Evolutionary conservation across 2,888 invertebrate species (phyloP), one percentile per base, ranked within the genome.

Genomic region (Dolomedes plantarius): DNA sequence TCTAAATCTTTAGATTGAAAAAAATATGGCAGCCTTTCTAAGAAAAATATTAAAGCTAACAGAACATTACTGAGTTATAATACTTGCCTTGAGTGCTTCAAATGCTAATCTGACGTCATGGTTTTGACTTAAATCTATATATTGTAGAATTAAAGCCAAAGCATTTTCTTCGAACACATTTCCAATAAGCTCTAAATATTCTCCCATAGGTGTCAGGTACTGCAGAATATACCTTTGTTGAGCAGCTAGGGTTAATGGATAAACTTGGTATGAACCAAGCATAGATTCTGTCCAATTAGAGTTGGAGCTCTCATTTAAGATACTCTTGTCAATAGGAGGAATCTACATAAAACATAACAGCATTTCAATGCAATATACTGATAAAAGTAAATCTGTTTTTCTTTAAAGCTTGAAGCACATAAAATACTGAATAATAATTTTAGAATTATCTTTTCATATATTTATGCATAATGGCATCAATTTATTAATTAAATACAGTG

Each of bases 131-230:
- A 98, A 94, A 91, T 98, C 96, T 19, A 98, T 95, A 91, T 98
- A 98, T 32, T 95, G 95, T 72, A 98, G 93, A 89, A 99, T 97
- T 28, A 99, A 92, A 46, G 96, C 95, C 88, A 99, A 93, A 0
- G 97, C 98, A 91, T 96, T 95, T 90, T 97, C 95, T 90, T 98
- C 98, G 92, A 98, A 97, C 65, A 98, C 96, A 91, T 97, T 95
- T 72, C 95, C 95, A 29, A 99, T 93, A 91, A 98, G 96, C 94
- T 98, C 98, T 91, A 99, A 99, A 91, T 98, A 99, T 91, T 98
- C 99, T 16, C 98, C 99, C 94, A 98, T 95, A 0, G 98, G 97
- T 2, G 97, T 96, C n/a, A 99, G 93, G 91, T 98, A 99, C 89
- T 97, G 94, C 32, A 99, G 92, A 90, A 98, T 97, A 1, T 98